Percentiles rank a stretch among this genome's conserved stretches.
Evolutionary conservation across 1,140 invertebrate genomes (phyloP).

Genomic region (Diuraphis noxia): DNA sequence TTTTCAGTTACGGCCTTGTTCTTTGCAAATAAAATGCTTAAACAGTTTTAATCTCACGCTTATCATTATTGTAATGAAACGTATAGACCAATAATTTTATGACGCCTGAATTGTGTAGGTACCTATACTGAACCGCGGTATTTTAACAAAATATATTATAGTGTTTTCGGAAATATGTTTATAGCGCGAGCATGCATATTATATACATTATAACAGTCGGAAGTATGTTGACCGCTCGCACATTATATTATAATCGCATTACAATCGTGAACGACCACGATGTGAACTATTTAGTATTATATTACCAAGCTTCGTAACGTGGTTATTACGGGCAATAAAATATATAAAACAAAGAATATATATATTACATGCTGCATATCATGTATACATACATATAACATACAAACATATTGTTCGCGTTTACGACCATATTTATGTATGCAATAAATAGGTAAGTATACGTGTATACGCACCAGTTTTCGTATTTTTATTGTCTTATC

Average conservation of each 20-base stretch:
- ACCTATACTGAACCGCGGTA: not conserved
- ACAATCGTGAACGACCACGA: not conserved
- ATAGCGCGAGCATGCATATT: not conserved
- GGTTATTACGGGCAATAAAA: not conserved
- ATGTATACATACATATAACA: not conserved
- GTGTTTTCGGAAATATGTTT: not conserved
- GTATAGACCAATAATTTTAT: not conserved
- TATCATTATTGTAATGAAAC: too few species aligned
- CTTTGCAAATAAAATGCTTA: not conserved
- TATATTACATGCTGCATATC: not conserved
- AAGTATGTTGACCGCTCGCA: not conserved
- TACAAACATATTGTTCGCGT: not conserved
- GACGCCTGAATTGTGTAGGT: not conserved
- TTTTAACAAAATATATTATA: not conserved
- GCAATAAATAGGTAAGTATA: not conserved
- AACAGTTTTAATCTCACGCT: not conserved
- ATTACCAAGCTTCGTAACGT: not conserved
- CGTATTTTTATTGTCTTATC: not conserved
- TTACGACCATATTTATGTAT: not conserved
- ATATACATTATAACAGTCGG: not conserved
- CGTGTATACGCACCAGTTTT: not conserved
- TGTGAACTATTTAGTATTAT: slow-evolving; percentile 10
- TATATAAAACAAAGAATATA: not conserved
- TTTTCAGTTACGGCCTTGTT: too few species aligned
- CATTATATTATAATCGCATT: slow-evolving; percentile 4